Conservation (phyloP, 2,888 invertebrate genomes). For the Cheilosia scutellata region DNA sequence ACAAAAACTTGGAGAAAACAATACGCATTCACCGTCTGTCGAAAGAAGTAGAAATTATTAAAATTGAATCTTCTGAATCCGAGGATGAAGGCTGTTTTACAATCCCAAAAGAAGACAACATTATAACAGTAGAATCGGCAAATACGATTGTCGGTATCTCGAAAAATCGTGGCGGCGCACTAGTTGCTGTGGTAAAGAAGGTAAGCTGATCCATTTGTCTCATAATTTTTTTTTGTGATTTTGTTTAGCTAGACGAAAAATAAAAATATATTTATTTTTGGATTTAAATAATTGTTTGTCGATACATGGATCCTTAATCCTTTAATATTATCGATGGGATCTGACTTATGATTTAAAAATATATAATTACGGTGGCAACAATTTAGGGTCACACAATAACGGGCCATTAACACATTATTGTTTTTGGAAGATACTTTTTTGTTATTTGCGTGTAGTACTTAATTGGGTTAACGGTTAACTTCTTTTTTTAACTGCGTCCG, state of each 20-base stretch:
- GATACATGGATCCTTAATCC: too few species aligned
- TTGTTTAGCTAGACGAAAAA: neutral
- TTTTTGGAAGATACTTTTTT: too few species aligned
- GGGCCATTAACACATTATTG: too few species aligned
- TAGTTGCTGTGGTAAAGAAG: slow-evolving; percentile 21
- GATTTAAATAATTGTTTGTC: too few species aligned
- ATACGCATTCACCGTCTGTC: slow-evolving; percentile 38
- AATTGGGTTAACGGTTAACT: neutral
- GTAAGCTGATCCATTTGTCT: slow-evolving; percentile 22
- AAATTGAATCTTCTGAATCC: slow-evolving; percentile 67
- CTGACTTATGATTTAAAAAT: too few species aligned
- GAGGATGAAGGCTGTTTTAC: slow-evolving; percentile 59
- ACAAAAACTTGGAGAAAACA: slow-evolving; percentile 57
- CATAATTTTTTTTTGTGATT: too few species aligned
- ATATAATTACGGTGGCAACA: too few species aligned
- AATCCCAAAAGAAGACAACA: slow-evolving; percentile 43
- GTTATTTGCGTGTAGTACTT: too few species aligned
- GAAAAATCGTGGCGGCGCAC: neutral
- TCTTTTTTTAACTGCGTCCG: neutral
- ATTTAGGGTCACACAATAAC: too few species aligned
- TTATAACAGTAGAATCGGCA: slow-evolving; percentile 55
- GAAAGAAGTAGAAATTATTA: slow-evolving; percentile 50
- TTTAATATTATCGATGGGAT: too few species aligned
- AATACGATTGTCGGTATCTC: slow-evolving; percentile 16
- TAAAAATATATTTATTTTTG: too few species aligned